Percentiles rank a stretch among this genome's conserved stretches.
Evolutionary conservation across 2,797 vertebrate genomes (phyloP).

Genomic region (Myiotriccus ornatus): DNA sequence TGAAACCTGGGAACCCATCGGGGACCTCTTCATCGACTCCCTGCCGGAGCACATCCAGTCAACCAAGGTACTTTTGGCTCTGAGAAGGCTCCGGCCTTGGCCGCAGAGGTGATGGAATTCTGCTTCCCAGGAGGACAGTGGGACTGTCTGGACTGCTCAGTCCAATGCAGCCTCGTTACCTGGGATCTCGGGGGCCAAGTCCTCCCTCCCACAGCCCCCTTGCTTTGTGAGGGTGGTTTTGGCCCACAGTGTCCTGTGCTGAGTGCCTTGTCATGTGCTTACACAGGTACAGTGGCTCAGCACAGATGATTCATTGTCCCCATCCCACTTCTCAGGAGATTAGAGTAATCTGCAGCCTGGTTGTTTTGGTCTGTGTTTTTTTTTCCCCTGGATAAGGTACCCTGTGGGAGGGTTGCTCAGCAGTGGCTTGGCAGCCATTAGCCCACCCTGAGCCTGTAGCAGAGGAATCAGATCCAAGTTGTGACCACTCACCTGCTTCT

Average conservation of each 20-base stretch:
- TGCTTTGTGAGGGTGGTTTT: background rate
- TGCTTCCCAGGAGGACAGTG: background rate
- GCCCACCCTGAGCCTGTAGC: background rate
- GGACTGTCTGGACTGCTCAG: background rate
- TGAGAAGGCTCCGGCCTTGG: background rate
- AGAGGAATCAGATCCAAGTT: background rate
- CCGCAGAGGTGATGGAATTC: background rate
- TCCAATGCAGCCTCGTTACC: background rate
- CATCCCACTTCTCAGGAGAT: background rate
- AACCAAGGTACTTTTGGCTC: conserved; percentile 83
- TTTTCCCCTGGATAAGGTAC: background rate
- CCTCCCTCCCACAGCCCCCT: background rate
- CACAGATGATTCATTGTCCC: background rate
- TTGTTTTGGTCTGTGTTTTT: background rate
- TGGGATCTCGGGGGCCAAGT: background rate
- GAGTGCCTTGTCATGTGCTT: background rate
- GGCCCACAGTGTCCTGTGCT: background rate
- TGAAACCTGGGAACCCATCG: conserved; percentile 94
- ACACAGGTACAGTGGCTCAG: background rate
- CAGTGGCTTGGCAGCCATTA: background rate
- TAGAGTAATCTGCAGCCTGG: background rate
- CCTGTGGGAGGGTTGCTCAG: background rate
- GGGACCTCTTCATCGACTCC: conserved; percentile 96
- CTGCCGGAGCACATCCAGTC: conserved; percentile 96
- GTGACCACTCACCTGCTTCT: background rate